A percentile compares a stretch with the other conserved stretches of the same genome.
Conservation (phyloP, 2,888 invertebrate species). For the Perizoma affinitatum region DNA sequence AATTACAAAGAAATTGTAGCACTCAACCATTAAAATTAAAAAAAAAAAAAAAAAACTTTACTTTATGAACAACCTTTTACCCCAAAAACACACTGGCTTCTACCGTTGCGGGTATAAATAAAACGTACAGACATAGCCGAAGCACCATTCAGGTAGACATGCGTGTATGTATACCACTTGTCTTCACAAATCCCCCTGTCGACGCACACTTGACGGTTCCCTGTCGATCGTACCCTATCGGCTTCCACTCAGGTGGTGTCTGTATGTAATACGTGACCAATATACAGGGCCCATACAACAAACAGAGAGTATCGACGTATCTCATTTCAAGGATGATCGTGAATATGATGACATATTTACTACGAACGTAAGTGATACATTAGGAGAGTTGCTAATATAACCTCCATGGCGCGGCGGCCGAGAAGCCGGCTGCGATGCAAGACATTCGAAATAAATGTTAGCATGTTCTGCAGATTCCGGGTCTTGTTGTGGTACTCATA, state of each 20-base stretch:
- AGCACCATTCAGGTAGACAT: too few relatives aligned
- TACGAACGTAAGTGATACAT: not conserved
- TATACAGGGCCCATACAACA: not conserved
- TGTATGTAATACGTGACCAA: not conserved
- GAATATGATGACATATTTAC: not conserved
- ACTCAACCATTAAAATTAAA: too few relatives aligned
- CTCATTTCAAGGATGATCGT: not conserved
- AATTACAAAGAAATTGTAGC: too few relatives aligned
- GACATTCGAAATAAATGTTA: too few relatives aligned
- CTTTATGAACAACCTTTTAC: too few relatives aligned
- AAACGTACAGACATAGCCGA: not conserved
- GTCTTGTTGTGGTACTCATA: too few relatives aligned
- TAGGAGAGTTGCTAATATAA: too few relatives aligned
- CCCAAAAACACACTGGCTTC: not conserved
- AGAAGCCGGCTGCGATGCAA: too few relatives aligned
- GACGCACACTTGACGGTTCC: conserved; percentile 4
- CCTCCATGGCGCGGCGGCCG: too few relatives aligned
- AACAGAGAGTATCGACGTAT: not conserved
- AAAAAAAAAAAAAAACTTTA: too few relatives aligned
- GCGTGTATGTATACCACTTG: not conserved
- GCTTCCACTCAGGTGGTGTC: conserved; percentile 6
- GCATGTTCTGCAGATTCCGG: too few relatives aligned
- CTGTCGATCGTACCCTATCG: conserved; percentile 2
- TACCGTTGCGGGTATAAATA: not conserved
- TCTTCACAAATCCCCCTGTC: conserved; percentile 4